Conservation (phyloP, 2,113 vertebrate genomes). For the Phalacrocorax aristotelis region DNA sequence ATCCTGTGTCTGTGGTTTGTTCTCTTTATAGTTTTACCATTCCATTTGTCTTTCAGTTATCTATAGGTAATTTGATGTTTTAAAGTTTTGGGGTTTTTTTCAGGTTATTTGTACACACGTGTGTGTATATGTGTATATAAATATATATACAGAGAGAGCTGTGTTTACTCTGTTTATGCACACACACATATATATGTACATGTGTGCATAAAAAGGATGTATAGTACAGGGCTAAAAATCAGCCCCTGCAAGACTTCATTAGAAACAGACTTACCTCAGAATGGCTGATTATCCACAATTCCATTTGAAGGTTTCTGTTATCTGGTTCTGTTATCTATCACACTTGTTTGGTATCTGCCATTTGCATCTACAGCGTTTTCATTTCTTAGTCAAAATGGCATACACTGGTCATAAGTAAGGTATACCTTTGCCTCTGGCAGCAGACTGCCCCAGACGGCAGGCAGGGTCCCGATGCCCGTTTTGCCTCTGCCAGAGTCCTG, state of each 20-base stretch:
- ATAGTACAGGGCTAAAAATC: not conserved
- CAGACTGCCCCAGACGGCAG: not conserved
- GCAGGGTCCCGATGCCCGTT: not conserved
- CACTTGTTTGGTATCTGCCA: not conserved
- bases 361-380: not conserved
- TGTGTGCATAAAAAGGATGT: not conserved
- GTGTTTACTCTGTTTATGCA: not conserved
- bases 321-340: not conserved
- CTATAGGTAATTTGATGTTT: not conserved
- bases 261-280: not conserved
- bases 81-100: accelerated
- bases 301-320: not conserved
- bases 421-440: accelerated
- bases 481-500: not conserved
- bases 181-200: accelerated
- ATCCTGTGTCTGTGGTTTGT: not conserved
- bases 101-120: not conserved
- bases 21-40: not conserved
- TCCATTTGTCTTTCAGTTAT: not conserved
- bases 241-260: not conserved
- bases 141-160: not conserved
- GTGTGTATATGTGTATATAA: not conserved
- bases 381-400: not conserved
- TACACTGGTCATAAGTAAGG: not conserved
- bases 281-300: not conserved